Percentiles rank a stretch among this genome's conserved stretches.
phyloP scores from a whole-genome alignment of 2,797 vertebrate genomes.

The Lacerta viridis region DNA sequence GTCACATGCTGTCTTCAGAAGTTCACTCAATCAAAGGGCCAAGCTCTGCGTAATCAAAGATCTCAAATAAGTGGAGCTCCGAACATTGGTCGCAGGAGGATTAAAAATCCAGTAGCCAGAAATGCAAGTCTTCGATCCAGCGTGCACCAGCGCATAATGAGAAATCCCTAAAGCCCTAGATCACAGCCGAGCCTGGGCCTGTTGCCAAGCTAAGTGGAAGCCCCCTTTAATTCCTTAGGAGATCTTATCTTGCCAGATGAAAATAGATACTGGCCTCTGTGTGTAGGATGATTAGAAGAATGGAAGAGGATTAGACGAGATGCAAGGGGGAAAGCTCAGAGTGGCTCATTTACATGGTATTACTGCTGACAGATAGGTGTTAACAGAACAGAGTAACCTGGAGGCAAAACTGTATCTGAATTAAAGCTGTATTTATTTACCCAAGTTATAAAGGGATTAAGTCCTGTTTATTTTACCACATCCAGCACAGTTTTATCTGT shows the following conservation, averaged over 20 bases:
- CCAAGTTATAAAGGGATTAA: constrained; percentile 85
- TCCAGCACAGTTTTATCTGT: constrained; percentile 81
- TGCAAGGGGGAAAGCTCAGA: constrained; percentile 78
- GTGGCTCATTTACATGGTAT: constrained; percentile 89
- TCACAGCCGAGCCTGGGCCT: constrained; percentile 92
- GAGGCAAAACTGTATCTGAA: constrained; percentile 84
- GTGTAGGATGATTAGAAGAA: constrained; percentile 96
- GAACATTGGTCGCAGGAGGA: constrained; percentile 94
- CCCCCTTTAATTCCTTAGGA: constrained; percentile 96
- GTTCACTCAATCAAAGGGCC: constrained; percentile 97
- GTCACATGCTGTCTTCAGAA: constrained; percentile 89
- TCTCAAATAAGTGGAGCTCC: constrained; percentile 97
- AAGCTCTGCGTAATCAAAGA: constrained; percentile 97
- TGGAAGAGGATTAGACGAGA: constrained; percentile 91
- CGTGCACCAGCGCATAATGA: constrained; percentile 90
- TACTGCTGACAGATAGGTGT: constrained; percentile 85
- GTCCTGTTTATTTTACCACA: constrained; percentile 84
- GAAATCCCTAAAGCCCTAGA: constrained; percentile 96
- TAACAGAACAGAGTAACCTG: constrained; percentile 78
- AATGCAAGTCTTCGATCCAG: constrained; percentile 95
- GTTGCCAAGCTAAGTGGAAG: constrained; percentile 85
- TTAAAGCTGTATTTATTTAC: constrained; percentile 86
- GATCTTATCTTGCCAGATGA: constrained; percentile 98
- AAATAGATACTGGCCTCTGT: constrained; percentile 98
- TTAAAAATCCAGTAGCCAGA: constrained; percentile 99